A percentile compares a stretch with the other conserved stretches of the same genome.
Conservation (phyloP, 2,797 vertebrate species). For the Erpetoichthys calabaricus region DNA sequence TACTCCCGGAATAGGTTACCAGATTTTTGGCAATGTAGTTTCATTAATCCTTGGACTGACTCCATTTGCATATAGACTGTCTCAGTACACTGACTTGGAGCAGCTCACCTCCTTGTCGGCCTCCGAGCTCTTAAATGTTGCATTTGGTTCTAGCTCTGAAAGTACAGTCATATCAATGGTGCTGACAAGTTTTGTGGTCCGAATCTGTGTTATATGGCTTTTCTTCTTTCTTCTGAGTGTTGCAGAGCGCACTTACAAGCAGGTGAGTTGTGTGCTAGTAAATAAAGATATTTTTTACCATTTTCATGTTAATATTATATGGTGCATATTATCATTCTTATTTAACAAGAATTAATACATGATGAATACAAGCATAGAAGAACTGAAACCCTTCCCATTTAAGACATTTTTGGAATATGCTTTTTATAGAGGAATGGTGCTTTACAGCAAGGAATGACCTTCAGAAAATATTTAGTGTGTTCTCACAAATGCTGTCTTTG, state of each 20-base stretch:
- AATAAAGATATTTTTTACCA: slow-evolving; percentile 2
- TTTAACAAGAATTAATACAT: no score
- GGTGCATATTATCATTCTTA: no score
- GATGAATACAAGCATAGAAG: no score
- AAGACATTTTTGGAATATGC: no score
- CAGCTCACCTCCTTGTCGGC: slow-evolving; percentile 69
- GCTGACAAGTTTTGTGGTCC: slow-evolving; percentile 77
- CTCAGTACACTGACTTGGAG: slow-evolving; percentile 75
- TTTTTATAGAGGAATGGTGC: no score
- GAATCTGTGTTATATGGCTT: slow-evolving; percentile 88
- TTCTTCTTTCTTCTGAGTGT: slow-evolving; percentile 98
- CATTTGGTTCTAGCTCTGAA: slow-evolving; percentile 69
- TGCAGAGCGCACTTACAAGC: slow-evolving; percentile 93
- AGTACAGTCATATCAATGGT: slow-evolving; percentile 73
- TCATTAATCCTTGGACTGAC: slow-evolving; percentile 78
- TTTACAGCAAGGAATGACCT: no score
- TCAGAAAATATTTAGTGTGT: no score
- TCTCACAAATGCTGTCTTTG: no score
- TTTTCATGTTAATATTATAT: neutral
- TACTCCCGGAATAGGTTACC: slow-evolving; percentile 87
- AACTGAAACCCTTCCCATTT: no score
- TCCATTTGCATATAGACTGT: slow-evolving; percentile 77
- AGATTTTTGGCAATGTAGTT: slow-evolving; percentile 83
- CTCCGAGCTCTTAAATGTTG: slow-evolving; percentile 64
- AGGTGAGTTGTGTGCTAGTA: slow-evolving; percentile 46